Evolutionary conservation across 2,888 invertebrate genomes (phyloP).

Genomic region (Aethes cnicana): DNA sequence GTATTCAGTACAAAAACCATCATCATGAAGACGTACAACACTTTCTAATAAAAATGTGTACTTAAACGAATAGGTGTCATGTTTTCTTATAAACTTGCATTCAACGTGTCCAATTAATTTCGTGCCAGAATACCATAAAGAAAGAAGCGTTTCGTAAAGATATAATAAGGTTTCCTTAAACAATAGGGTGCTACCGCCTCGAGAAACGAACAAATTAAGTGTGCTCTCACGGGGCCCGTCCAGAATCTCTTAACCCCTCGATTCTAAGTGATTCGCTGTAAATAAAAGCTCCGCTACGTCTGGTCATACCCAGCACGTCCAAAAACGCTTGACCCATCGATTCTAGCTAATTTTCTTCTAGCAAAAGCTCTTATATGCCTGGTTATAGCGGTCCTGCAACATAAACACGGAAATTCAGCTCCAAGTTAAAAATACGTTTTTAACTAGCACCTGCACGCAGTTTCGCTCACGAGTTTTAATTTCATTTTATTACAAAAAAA

Average conservation of each 20-base stretch:
- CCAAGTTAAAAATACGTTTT: slow-evolving; percentile 48
- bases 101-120: slow-evolving; percentile 24
- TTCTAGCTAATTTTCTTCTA: slow-evolving; percentile 13
- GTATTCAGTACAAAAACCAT: no score
- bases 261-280: slow-evolving; percentile 14
- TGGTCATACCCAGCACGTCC: slow-evolving; percentile 46
- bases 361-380: slow-evolving; percentile 41
- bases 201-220: slow-evolving; percentile 69
- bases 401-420: slow-evolving; percentile 60
- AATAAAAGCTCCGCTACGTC: slow-evolving; percentile 39
- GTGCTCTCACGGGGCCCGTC: slow-evolving; percentile 64
- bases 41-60: slow-evolving; percentile 3
- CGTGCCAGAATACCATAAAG: slow-evolving; percentile 52
- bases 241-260: slow-evolving; percentile 46
- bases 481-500: slow-evolving; percentile 14
- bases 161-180: slow-evolving; percentile 73
- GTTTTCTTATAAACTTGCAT: not conserved
- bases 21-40: no score
- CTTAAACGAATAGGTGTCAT: slow-evolving; percentile 1
- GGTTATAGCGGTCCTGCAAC: slow-evolving; percentile 47
- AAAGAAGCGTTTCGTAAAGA: slow-evolving; percentile 64
- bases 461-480: slow-evolving; percentile 27
- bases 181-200: slow-evolving; percentile 70
- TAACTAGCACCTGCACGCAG: slow-evolving; percentile 34
- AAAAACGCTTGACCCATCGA: slow-evolving; percentile 44